Evolutionary conservation across 2,888 invertebrate genomes (phyloP), one percentile per base, ranked within the genome.

Genomic region (Trachelus iudaicus): DNA sequence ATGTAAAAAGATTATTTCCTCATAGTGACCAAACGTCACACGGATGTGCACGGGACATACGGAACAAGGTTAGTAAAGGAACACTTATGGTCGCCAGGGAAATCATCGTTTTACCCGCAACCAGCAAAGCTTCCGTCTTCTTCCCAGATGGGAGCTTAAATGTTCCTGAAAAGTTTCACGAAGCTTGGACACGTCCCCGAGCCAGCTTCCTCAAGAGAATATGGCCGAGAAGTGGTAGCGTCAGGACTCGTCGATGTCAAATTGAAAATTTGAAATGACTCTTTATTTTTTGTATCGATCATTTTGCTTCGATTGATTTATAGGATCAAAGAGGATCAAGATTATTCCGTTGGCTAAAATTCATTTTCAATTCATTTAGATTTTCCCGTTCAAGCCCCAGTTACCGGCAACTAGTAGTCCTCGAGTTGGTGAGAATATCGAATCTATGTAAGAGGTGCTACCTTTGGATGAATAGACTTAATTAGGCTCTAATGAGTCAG

Each of bases 1-100:
- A 56, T 56, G 6, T 56, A 56, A 56, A 23, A 40, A 56, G 56
- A 23, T 56, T 23, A 56, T 56, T 56, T 23, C 23, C 56, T 56
- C 23, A 0, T 23, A 56, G 56, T 56, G 56, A 23, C 56, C 56
- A 56, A 23, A 15, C 40, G 56, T 56, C 56, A 56, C 23, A 3
- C 56, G 56, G 56, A 56, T 9, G 56, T 15, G 23, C 56, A 56
- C 56, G 23, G 56, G 23, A 56, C 56, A 56, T 9, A 56, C 56
- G 56, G 56, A 56, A 56, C 56, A 56, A 56, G 56, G 56, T 56
- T 56, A 56, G 56, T 23, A 56, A 56, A 56, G 56, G 56, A 56
- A 83, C 82, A 82, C 80, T 83, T 84, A 83, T 82, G 82, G 81
- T 83, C 85, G 82, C 85, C 79, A 83, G 85, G 84, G 84, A 85